These are phyloP conservation scores for Rhinogobius similis DNA, from an alignment of 2,113 vertebrate species.

Conservation along the genomic window DNA sequence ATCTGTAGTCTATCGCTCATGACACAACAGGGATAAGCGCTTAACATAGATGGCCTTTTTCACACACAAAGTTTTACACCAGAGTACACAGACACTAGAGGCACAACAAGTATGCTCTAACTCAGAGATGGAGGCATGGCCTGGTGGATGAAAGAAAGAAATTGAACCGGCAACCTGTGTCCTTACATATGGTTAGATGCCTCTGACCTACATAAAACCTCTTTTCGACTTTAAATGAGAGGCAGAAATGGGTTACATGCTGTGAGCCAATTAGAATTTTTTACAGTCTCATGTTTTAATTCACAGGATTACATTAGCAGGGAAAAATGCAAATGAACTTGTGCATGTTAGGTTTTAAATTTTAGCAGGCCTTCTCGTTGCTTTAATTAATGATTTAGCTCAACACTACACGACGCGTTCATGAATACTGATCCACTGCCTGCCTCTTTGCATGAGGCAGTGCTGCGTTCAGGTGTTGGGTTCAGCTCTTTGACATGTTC, in stretches of 20 bases:
- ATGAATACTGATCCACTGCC: constrained; percentile 25
- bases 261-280: not conserved
- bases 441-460: constrained; percentile 24
- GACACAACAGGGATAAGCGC: too few relatives aligned
- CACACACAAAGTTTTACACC: too few relatives aligned
- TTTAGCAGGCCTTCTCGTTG: constrained; percentile 20
- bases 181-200: too few relatives aligned
- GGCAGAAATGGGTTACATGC: not conserved
- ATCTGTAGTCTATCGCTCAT: too few relatives aligned
- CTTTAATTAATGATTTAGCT: not conserved
- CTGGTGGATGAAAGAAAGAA: too few relatives aligned
- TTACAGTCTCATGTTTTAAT: not conserved
- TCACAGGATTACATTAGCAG: not conserved
- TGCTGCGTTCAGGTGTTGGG: not conserved
- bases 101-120: too few relatives aligned
- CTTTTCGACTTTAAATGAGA: too few relatives aligned
- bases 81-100: too few relatives aligned
- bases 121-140: too few relatives aligned
- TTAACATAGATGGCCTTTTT: too few relatives aligned
- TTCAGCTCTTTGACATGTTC: not conserved
- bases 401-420: not conserved
- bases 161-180: too few relatives aligned
- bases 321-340: constrained; percentile 9
- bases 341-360: constrained; percentile 4
- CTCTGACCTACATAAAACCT: too few relatives aligned